Percentiles rank a stretch among this genome's conserved stretches.
Evolutionary conservation across 2,888 invertebrate genomes (phyloP).

Genomic region (Watsonalla binaria): DNA sequence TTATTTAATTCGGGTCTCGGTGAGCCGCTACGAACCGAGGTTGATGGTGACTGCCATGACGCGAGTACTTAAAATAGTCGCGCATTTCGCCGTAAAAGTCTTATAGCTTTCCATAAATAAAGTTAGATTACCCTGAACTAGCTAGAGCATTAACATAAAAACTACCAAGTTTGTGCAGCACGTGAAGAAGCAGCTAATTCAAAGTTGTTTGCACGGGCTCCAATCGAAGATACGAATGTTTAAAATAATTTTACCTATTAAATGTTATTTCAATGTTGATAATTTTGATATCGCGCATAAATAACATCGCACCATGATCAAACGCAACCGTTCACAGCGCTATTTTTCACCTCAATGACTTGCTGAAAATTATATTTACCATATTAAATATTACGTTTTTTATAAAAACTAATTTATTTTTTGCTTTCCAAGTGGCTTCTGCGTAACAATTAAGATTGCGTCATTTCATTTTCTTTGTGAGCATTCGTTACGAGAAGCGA

Average conservation of each 20-base stretch:
- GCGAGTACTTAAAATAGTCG: slow-evolving; percentile 43
- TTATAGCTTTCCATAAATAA: slow-evolving; percentile 39
- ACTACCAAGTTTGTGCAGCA: no score
- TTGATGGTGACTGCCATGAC: slow-evolving; percentile 24
- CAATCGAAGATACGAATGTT: no score
- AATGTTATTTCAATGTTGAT: no score
- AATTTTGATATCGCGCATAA: neutral
- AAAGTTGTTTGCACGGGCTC: no score
- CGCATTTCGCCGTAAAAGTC: slow-evolving; percentile 40
- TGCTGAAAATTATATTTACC: slow-evolving; percentile 27
- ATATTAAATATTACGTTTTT: slow-evolving; percentile 11
- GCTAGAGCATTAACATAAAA: neutral
- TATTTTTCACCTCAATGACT: slow-evolving; percentile 51
- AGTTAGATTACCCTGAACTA: slow-evolving; percentile 1
- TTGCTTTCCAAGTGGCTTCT: slow-evolving; percentile 11
- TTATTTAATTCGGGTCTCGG: slow-evolving; percentile 30
- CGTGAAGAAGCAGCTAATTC: no score
- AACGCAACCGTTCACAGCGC: slow-evolving; percentile 41
- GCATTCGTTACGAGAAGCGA: slow-evolving; percentile 3
- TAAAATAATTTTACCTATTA: no score
- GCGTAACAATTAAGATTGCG: slow-evolving; percentile 20
- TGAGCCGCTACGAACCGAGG: slow-evolving; percentile 32
- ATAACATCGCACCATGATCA: slow-evolving; percentile 20
- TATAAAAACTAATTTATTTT: slow-evolving; percentile 15
- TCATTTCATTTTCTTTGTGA: slow-evolving; percentile 21